These are phyloP conservation scores for Falco cherrug DNA, from an alignment of 2,797 vertebrate species.

Conservation along the genomic window DNA sequence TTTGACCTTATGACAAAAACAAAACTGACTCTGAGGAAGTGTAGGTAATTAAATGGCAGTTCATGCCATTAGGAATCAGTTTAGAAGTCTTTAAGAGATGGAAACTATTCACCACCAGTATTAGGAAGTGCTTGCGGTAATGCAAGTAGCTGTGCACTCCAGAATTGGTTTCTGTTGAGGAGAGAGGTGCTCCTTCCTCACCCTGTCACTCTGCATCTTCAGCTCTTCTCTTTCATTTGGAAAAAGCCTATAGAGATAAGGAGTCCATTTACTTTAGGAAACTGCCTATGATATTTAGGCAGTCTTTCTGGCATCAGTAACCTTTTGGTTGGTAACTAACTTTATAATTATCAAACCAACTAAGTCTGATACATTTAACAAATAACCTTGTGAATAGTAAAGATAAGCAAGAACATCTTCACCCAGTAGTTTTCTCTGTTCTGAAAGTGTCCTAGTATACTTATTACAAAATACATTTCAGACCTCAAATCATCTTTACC, in stretches of 20 bases:
- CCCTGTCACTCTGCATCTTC: neutral
- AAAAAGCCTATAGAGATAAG: neutral
- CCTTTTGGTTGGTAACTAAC: neutral
- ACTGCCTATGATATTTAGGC: neutral
- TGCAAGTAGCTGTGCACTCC: neutral
- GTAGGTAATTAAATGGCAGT: neutral
- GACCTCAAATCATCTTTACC: neutral
- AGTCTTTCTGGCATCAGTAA: neutral
- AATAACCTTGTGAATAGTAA: neutral
- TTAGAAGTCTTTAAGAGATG: neutral
- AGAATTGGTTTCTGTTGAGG: neutral
- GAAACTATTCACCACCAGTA: neutral
- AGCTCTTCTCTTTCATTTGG: neutral
- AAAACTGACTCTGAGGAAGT: neutral
- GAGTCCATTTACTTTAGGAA: neutral
- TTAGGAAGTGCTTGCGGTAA: neutral
- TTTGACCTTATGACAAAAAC: neutral
- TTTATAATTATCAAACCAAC: neutral
- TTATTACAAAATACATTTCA: neutral
- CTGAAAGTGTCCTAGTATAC: neutral
- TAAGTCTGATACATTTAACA: neutral
- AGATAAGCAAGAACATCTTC: neutral
- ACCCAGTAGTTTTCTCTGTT: neutral
- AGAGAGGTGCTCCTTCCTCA: neutral
- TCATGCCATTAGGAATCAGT: neutral